Evolutionary conservation across 2,113 vertebrate genomes (phyloP).

Genomic region (Pterophyllum scalare): DNA sequence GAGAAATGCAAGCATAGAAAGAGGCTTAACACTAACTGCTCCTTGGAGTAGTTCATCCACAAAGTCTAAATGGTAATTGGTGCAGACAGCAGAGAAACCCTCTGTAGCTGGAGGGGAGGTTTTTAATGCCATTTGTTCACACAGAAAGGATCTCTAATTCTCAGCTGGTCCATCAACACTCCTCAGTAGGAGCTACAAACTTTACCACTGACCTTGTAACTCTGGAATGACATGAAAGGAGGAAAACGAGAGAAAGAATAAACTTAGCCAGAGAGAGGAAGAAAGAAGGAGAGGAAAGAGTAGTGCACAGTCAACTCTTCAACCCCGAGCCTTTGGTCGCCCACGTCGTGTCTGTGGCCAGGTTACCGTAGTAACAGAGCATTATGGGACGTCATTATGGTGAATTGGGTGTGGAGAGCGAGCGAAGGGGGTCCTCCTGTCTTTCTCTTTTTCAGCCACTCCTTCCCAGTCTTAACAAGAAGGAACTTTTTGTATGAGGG

Average conservation of each 20-base stretch:
- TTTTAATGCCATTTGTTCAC: slow-evolving; percentile 9
- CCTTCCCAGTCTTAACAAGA: not conserved
- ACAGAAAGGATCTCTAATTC: not conserved
- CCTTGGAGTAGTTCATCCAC: not conserved
- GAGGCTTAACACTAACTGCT: not conserved
- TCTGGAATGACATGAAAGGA: not conserved
- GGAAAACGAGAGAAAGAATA: not conserved
- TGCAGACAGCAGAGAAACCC: not conserved
- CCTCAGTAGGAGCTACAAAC: slow-evolving; percentile 1
- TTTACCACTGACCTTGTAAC: not conserved
- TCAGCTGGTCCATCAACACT: not conserved
- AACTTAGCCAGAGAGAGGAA: not conserved
- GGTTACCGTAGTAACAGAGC: slow-evolving; percentile 71
- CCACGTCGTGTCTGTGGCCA: slow-evolving; percentile 72
- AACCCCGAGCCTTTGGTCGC: slow-evolving; percentile 63
- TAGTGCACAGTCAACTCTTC: slow-evolving; percentile 40
- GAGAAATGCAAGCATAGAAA: not conserved
- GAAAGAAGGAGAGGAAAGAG: slow-evolving; percentile 1
- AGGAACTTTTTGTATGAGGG: not conserved
- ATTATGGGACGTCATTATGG: slow-evolving; percentile 67
- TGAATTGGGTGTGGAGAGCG: slow-evolving; percentile 48
- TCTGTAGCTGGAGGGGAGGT: not conserved
- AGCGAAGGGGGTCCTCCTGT: slow-evolving; percentile 30
- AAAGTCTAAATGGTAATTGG: not conserved
- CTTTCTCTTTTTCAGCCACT: not conserved